These are phyloP conservation scores for Alces alces DNA, from an alignment of 2,113 vertebrate species.

Conservation along the genomic window DNA sequence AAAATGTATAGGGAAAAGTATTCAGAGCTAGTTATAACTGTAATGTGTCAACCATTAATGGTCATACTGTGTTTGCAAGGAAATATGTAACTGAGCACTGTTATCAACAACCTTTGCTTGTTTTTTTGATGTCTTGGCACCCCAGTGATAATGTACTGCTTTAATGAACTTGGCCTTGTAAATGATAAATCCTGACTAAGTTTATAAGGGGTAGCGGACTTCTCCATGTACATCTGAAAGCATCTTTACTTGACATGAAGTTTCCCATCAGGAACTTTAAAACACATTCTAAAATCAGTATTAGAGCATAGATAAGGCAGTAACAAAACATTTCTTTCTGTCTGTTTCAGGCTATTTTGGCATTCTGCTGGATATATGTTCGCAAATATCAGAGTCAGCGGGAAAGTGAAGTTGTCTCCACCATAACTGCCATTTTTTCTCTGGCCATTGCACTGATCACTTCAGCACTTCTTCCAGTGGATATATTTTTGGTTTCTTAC, in stretches of 20 bases:
- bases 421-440: slow-evolving; percentile 95
- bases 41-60: neutral
- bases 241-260: neutral
- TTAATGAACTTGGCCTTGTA: neutral
- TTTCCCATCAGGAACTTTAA: neutral
- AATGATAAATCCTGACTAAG: neutral
- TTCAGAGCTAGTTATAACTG: neutral
- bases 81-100: neutral
- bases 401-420: slow-evolving; percentile 97
- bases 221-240: neutral
- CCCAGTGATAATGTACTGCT: neutral
- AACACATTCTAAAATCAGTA: neutral
- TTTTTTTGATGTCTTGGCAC: neutral
- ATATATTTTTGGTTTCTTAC: slow-evolving; percentile 98
- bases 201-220: neutral
- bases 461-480: slow-evolving; percentile 95
- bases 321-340: neutral
- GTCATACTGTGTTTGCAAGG: neutral
- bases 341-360: slow-evolving; percentile 88
- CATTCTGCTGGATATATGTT: slow-evolving; percentile 97
- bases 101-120: neutral
- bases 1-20: neutral
- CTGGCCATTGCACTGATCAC: slow-evolving; percentile 96
- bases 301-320: neutral
- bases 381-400: slow-evolving; percentile 96